Base-by-base conservation (phyloP, 1,140 invertebrate genomes). In the Cydia fagiglandana region DNA sequence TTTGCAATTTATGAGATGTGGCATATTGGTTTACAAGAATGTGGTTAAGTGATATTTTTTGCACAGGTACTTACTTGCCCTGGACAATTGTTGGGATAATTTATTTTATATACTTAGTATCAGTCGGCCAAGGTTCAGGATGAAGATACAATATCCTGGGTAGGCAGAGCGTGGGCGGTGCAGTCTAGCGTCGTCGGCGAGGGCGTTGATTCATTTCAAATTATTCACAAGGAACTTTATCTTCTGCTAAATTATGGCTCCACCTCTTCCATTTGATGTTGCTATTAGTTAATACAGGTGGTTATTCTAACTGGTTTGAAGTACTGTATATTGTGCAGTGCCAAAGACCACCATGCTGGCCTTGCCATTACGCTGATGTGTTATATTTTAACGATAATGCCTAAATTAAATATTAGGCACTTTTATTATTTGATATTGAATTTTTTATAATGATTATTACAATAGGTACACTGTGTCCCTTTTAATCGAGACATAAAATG, bases 181-280 rank as follows among this genome's bases (percentile, higher is more conserved):
- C 78, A 81, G 80, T 81, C 81, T 84, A 61, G 64, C 74, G 41
- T 28, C 28, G 73, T 10, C 7, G 38, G 66, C 66, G 66, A 38
- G 66, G 66, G 73, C 75, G 77, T 73, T 83, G 83, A 87, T 89
- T 70, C 38, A 86, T 87, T 83, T 85, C 81, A 83, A 84, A 87
- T 79, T 82, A 85, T 84, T 85, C 84, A 86, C 83, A 81, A 79
- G 76, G 77, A 64, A 84, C 79, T 86, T 87, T 86, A 88, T 88
- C 85, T 88, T 84, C 81, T 85, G 83, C 82, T 79, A 77, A 81
- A 79, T 84, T 83, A 86, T 87, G 78, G 87, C 85, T 86, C 88
- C 84, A 82, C 76, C 66, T 70, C 34, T 20, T 70, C 34, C 41
- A 38, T 38, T 70, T 77, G 81, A 82, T 81, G 80, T 83, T 85